Base-by-base conservation (phyloP, 2,797 vertebrate genomes). In the Esox lucius region DNA sequence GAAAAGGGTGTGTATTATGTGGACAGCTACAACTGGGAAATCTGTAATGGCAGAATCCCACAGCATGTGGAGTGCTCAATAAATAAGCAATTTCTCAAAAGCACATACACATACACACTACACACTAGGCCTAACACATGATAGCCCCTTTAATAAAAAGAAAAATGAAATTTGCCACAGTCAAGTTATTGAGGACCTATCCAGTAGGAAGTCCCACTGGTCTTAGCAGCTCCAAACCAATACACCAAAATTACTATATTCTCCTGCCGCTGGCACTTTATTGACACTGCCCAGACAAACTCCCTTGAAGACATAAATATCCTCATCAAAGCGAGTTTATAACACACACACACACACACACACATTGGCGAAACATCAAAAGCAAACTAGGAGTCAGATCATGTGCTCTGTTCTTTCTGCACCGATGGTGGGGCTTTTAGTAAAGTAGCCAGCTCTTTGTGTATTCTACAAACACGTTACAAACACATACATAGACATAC, bases 241-340 rank as follows among this genome's bases (percentile, higher is more conserved):
- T 24, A 24, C 56, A 59, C 11, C 22, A 59, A n/a, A 22, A 24
- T 22, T 4, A 24, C 56, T 9, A 22, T 26, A 56, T 61, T 7
- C 9, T 59, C 56, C 56, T 61, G 56, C 56, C 17, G 56, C 56
- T 24, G 9, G 24, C 22, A 61, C 9, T 24, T 61, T 2, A 61
- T 61, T 61, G 53, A 56, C 9, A n/a, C 53, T 56, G n/a, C 22
- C 22, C 22, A 61, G 16, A 68, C 22, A 68, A 42, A 68, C 67
- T 28, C 42, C n/a, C 7, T 24, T 46, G 39, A 68, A 33, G 69
- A 33, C 26, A 17, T 33, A 70, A 56, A 56, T 56, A 35, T 33
- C 70, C 70, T 33, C 49, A 70, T 56, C 28, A 35, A 35, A 56
- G 70, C 9, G 19, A 56, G 26, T 56, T 35, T 35, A 71, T 59